phyloP scores from a whole-genome alignment of 2,888 invertebrate genomes.

The Sturmia bella region DNA sequence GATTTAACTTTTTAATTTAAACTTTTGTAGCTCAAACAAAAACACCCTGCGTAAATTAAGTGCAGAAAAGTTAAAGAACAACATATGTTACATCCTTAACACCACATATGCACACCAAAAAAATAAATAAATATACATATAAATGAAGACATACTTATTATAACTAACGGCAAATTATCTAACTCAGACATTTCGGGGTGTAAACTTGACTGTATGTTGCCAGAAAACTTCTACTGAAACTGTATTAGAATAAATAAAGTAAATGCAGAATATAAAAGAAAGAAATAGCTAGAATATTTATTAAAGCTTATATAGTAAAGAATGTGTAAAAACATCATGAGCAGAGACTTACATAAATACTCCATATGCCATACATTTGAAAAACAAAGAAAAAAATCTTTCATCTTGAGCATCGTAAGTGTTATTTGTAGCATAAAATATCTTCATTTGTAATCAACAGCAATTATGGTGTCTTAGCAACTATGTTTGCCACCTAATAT shows the following conservation, averaged over 20 bases:
- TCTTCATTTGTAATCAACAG: slow-evolving; percentile 71
- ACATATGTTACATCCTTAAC: slow-evolving; percentile 45
- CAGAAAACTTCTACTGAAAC: neutral
- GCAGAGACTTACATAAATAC: neutral
- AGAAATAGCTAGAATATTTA: slow-evolving; percentile 6
- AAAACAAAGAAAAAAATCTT: too few relatives aligned
- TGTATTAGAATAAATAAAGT: slow-evolving; percentile 3
- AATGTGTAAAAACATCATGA: too few relatives aligned
- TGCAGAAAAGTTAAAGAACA: slow-evolving; percentile 12
- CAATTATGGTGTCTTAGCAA: slow-evolving; percentile 72
- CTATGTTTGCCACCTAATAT: slow-evolving; percentile 73
- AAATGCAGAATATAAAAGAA: neutral
- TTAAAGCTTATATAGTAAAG: slow-evolving; percentile 24
- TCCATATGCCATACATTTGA: neutral
- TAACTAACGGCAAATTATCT: slow-evolving; percentile 18
- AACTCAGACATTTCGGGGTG: slow-evolving; percentile 31
- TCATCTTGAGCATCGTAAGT: neutral
- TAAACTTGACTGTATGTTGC: slow-evolving; percentile 1
- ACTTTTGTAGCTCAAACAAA: too few relatives aligned
- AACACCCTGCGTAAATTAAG: slow-evolving; percentile 4
- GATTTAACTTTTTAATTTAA: too few relatives aligned
- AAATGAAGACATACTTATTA: slow-evolving; percentile 9
- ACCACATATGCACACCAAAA: neutral
- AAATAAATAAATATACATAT: neutral
- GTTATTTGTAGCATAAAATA: slow-evolving; percentile 50